Evolutionary conservation across 2,797 vertebrate genomes (phyloP).

Genomic region (Intellagama lesueurii): DNA sequence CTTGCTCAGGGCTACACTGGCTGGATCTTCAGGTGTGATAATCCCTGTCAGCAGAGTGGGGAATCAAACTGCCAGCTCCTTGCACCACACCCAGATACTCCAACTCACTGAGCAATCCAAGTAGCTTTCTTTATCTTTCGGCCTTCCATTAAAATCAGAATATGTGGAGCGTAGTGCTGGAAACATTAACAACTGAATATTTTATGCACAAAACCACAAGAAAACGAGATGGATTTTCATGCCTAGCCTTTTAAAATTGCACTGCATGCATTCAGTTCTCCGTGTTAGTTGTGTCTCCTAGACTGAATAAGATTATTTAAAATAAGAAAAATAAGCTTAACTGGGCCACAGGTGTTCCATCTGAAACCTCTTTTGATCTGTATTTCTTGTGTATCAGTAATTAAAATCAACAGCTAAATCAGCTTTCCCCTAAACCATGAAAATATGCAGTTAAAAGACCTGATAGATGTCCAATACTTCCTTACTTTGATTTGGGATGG

Average conservation of each 20-base stretch:
- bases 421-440: conserved; percentile 2
- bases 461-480: conserved; percentile 11
- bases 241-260: background rate
- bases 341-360: accelerated
- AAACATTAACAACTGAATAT: background rate
- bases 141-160: background rate
- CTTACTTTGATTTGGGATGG: background rate
- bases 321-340: background rate
- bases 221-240: background rate
- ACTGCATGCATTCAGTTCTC: conserved; percentile 4
- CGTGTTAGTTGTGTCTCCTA: background rate
- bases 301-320: background rate
- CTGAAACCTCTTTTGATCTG: conserved; percentile 34
- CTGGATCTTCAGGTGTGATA: too few relatives aligned
- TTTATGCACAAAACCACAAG: background rate
- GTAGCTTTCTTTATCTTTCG: conserved; percentile 9
- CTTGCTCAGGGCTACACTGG: too few relatives aligned
- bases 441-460: conserved; percentile 15
- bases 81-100: too few relatives aligned
- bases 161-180: background rate
- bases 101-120: too few relatives aligned
- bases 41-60: too few relatives aligned
- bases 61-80: too few relatives aligned
- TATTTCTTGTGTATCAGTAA: conserved; percentile 7
- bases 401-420: conserved; percentile 34